These are phyloP conservation scores for Chionomys nivalis DNA, from an alignment of 2,113 vertebrate species.

Conservation along the genomic window DNA sequence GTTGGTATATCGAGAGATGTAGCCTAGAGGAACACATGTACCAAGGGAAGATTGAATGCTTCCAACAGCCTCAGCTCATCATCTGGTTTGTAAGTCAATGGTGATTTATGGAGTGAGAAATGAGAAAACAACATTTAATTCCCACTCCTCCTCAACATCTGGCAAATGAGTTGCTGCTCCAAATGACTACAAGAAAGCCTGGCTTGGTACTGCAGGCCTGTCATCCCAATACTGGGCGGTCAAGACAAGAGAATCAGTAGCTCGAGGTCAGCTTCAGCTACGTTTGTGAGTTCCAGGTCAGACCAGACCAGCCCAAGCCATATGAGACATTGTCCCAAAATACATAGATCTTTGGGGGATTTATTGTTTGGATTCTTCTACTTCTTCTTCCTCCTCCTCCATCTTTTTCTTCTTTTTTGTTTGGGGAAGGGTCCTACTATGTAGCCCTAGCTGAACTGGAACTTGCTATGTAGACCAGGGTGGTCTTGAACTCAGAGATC, in stretches of 20 bases:
- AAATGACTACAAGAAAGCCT: background rate
- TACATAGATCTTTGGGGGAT: background rate
- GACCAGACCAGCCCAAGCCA: background rate
- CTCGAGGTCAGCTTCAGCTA: background rate
- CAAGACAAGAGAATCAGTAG: background rate
- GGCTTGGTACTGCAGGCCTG: background rate
- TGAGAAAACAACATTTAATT: background rate
- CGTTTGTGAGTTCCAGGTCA: background rate
- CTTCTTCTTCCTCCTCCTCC: background rate
- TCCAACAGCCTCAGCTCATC: background rate
- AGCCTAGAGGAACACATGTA: background rate
- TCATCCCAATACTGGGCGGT: background rate
- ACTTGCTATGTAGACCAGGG: background rate
- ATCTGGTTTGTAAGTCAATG: background rate
- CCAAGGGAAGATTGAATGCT: background rate
- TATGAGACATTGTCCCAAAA: background rate
- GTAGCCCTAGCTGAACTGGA: background rate
- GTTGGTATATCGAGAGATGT: background rate
- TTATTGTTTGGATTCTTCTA: background rate
- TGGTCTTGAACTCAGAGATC: background rate
- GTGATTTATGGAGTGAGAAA: slow-evolving; percentile 1
- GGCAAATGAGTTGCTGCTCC: background rate
- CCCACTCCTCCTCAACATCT: background rate
- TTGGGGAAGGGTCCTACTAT: background rate
- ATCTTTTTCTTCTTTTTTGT: background rate